These are phyloP conservation scores for Athetis lepigone DNA, from an alignment of 2,888 invertebrate genomes.

Conservation along the genomic window DNA sequence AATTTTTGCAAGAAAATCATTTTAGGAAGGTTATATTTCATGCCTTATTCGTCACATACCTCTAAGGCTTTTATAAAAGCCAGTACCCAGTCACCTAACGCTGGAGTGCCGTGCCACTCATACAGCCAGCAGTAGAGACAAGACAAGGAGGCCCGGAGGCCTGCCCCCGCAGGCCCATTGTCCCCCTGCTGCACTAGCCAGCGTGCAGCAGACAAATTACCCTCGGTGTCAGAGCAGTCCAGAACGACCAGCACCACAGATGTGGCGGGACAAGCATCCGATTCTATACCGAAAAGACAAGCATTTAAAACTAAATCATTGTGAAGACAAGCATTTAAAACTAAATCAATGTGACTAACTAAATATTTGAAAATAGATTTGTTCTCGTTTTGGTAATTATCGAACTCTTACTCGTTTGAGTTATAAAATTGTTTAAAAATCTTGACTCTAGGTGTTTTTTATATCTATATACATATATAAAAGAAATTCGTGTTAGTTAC, in stretches of 20 bases:
- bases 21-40: too few relatives aligned
- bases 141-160: slow-evolving; percentile 91
- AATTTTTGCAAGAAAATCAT: not conserved
- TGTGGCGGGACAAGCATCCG: slow-evolving; percentile 90
- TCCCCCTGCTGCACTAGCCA: slow-evolving; percentile 84
- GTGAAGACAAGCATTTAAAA: too few relatives aligned
- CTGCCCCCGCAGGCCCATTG: slow-evolving; percentile 84
- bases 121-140: slow-evolving; percentile 93
- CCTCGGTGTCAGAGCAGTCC: slow-evolving; percentile 80
- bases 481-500: too few relatives aligned
- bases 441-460: too few relatives aligned
- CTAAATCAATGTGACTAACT: too few relatives aligned
- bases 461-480: too few relatives aligned
- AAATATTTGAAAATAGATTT: too few relatives aligned
- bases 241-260: slow-evolving; percentile 91
- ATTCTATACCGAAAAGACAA: slow-evolving; percentile 69
- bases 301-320: not conserved
- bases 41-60: slow-evolving; percentile 66
- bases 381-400: too few relatives aligned
- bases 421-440: too few relatives aligned
- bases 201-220: slow-evolving; percentile 75
- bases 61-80: slow-evolving; percentile 92
- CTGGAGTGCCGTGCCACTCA: slow-evolving; percentile 91
- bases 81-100: slow-evolving; percentile 92
- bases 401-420: too few relatives aligned